These are phyloP conservation scores for Heliconius hewitsoni DNA, from an alignment of 1,140 invertebrate genomes.

Conservation along the genomic window DNA sequence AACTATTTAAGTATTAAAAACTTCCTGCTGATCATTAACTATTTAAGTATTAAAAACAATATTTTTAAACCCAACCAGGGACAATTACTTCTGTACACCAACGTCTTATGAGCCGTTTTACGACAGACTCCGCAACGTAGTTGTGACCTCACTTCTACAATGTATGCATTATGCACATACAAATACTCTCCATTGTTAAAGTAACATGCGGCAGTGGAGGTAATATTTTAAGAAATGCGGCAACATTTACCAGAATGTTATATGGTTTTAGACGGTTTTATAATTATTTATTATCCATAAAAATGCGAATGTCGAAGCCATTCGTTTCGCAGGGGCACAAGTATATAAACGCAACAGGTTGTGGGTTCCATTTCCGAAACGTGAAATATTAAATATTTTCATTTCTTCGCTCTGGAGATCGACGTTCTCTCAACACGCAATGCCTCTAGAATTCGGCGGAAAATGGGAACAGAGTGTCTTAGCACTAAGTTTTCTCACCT, in stretches of 20 bases:
- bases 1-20: too few relatives aligned
- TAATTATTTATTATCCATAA: conserved; percentile 9
- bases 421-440: too few relatives aligned
- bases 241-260: conserved; percentile 4
- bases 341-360: too few relatives aligned
- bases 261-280: not conserved
- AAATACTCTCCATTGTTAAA: conserved; percentile 37
- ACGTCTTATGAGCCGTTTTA: conserved; percentile 60
- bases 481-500: too few relatives aligned
- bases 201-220: conserved; percentile 9
- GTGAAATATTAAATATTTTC: too few relatives aligned
- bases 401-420: too few relatives aligned
- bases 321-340: too few relatives aligned
- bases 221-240: conserved; percentile 21
- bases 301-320: not conserved
- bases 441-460: too few relatives aligned
- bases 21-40: too few relatives aligned
- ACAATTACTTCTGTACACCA: conserved; percentile 40
- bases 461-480: too few relatives aligned
- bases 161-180: conserved; percentile 36
- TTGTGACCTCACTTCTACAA: conserved; percentile 34
- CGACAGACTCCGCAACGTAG: conserved; percentile 40
- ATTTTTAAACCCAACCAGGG: not conserved
- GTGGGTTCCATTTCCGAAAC: too few relatives aligned
- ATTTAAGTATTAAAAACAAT: too few relatives aligned